Percentiles rank a stretch among this genome's conserved stretches.
These are phyloP conservation scores for Sinella curviseta DNA, from an alignment of 1,140 invertebrate species.

Conservation along the genomic window DNA sequence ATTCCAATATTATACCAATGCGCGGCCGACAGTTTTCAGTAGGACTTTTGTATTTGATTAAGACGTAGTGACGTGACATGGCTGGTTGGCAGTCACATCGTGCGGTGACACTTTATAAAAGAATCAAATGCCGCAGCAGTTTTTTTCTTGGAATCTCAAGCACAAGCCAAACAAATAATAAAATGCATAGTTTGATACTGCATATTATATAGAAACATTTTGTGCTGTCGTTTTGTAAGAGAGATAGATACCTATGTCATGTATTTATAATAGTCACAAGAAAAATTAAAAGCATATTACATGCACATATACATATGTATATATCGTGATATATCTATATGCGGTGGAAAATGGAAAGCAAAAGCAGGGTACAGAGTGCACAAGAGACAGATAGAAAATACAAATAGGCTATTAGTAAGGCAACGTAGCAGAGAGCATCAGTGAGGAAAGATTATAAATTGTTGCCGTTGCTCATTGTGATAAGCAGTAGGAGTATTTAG, in stretches of 20 bases:
- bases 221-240: background rate
- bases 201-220: background rate
- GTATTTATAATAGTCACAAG: too few relatives aligned
- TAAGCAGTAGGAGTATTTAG: background rate
- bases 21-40: background rate
- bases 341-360: too few relatives aligned
- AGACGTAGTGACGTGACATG: conserved; percentile 18
- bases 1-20: background rate
- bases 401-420: background rate
- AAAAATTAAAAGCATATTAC: too few relatives aligned
- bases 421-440: background rate
- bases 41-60: conserved; percentile 7
- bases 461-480: background rate
- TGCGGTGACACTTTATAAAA: conserved; percentile 26
- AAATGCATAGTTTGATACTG: background rate
- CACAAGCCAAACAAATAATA: conserved; percentile 24
- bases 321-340: too few relatives aligned
- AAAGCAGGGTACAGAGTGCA: too few relatives aligned
- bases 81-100: conserved; percentile 5
- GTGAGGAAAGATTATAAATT: conserved; percentile 21
- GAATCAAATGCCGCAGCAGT: conserved; percentile 21
- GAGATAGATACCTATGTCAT: background rate
- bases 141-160: conserved; percentile 10
- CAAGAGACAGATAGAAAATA: too few relatives aligned
- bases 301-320: too few relatives aligned